These are phyloP conservation scores for Lepidonotus clava DNA, from an alignment of 2,888 invertebrate species.

Conservation along the genomic window DNA sequence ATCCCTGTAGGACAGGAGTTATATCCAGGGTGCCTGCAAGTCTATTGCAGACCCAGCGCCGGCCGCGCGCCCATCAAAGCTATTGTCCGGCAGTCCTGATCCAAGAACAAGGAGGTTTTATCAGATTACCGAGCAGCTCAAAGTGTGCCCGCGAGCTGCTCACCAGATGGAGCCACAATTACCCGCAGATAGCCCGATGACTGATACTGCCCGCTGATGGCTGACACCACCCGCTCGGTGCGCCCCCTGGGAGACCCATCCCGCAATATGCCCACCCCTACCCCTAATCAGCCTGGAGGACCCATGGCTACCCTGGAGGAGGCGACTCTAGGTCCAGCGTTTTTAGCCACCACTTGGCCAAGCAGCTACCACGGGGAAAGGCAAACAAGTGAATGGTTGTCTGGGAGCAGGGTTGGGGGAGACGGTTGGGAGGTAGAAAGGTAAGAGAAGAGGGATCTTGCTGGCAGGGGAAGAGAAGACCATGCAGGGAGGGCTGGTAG, in stretches of 20 bases:
- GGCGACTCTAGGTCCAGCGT: background rate
- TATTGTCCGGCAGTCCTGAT: conserved; percentile 36
- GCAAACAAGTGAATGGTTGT: too few species aligned
- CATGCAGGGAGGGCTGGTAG: background rate
- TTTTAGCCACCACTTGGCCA: background rate
- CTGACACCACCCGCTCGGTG: background rate
- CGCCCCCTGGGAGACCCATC: background rate
- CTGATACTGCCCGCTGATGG: conserved; percentile 17
- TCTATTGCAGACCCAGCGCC: too few species aligned
- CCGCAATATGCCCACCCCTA: background rate
- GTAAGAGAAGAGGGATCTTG: too few species aligned
- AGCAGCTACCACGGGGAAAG: background rate
- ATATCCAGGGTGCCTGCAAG: too few species aligned
- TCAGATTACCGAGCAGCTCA: background rate
- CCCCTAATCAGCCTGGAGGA: too few species aligned
- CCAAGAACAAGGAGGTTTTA: conserved; percentile 46
- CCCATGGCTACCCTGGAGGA: background rate
- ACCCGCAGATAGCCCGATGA: conserved; percentile 46
- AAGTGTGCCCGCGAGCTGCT: background rate
- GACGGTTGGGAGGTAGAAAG: background rate
- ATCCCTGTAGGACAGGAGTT: too few species aligned
- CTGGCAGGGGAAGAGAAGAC: background rate
- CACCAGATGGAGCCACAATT: conserved; percentile 49
- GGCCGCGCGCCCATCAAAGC: conserved; percentile 9
- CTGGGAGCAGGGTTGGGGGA: background rate